phyloP scores from a whole-genome alignment of 2,888 invertebrate genomes.

The Gandaritis pyraliata region DNA sequence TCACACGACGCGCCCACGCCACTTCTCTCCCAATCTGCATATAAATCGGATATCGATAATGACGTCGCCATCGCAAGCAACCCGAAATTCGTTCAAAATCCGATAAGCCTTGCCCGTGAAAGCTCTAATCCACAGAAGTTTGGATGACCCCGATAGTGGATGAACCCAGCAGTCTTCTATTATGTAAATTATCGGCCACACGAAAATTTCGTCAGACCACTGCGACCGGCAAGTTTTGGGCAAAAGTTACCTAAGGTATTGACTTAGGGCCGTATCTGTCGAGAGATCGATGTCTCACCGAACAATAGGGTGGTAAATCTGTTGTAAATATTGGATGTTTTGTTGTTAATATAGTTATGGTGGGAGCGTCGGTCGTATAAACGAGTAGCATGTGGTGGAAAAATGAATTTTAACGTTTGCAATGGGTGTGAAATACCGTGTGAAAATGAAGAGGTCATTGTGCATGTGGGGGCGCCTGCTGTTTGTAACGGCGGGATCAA shows the following conservation, averaged over 20 bases:
- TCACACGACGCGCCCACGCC: constrained; percentile 56
- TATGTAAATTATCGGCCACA: constrained; percentile 82
- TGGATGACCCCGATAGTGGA: constrained; percentile 80
- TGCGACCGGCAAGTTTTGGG: constrained; percentile 73
- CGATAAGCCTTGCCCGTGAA: constrained; percentile 80
- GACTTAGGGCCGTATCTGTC: constrained; percentile 69
- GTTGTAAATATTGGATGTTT: constrained; percentile 53
- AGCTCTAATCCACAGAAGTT: constrained; percentile 81
- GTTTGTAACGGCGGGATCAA: constrained; percentile 66
- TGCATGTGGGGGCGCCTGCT: constrained; percentile 65
- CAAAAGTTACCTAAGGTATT: constrained; percentile 71
- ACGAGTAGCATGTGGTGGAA: constrained; percentile 27
- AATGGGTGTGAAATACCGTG: constrained; percentile 58
- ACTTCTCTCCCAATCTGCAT: constrained; percentile 81
- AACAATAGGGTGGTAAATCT: constrained; percentile 52
- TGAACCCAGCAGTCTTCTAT: constrained; percentile 81
- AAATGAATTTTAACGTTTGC: constrained; percentile 51
- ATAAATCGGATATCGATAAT: constrained; percentile 84
- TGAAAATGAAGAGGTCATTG: constrained; percentile 68
- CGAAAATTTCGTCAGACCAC: constrained; percentile 76
- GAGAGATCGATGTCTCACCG: constrained; percentile 58
- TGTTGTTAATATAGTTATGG: constrained; percentile 33
- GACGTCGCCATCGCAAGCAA: constrained; percentile 79
- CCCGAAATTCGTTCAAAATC: constrained; percentile 81
- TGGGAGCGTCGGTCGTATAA: constrained; percentile 29